phyloP scores from a whole-genome alignment of 1,140 invertebrate species.

The Hycleus phaleratus region DNA sequence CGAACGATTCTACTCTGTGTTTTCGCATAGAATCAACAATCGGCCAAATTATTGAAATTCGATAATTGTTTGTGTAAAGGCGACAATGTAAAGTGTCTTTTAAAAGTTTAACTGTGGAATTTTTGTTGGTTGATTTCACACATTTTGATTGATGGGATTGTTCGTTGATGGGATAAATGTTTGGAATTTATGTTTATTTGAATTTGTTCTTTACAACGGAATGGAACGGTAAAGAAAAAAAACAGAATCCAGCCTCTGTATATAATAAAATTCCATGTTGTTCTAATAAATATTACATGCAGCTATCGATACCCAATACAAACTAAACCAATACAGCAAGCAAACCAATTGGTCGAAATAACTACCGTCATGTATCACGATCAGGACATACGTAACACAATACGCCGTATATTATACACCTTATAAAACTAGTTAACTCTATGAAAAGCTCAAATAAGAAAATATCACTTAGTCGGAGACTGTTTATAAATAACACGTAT shows the following conservation, averaged over 20 bases:
- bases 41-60: too few relatives aligned
- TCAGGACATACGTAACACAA: constrained; percentile 30
- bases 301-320: constrained; percentile 5
- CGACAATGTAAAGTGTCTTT: too few relatives aligned
- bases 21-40: not conserved
- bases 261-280: constrained; percentile 15
- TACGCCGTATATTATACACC: constrained; percentile 32
- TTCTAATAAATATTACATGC: constrained; percentile 29
- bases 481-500: constrained; percentile 24
- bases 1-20: not conserved
- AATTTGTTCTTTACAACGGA: not conserved
- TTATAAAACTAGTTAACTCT: constrained; percentile 29
- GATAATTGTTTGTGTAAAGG: too few relatives aligned
- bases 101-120: too few relatives aligned
- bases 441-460: constrained; percentile 13
- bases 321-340: constrained; percentile 13
- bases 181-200: not conserved
- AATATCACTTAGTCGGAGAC: not conserved
- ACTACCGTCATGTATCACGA: constrained; percentile 31
- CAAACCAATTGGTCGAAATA: constrained; percentile 28
- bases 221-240: not conserved
- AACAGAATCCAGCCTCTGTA: constrained; percentile 1
- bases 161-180: not conserved
- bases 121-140: not conserved
- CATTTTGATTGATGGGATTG: not conserved